Conservation (phyloP, 2,888 invertebrate species). For the Rapana venosa region DNA sequence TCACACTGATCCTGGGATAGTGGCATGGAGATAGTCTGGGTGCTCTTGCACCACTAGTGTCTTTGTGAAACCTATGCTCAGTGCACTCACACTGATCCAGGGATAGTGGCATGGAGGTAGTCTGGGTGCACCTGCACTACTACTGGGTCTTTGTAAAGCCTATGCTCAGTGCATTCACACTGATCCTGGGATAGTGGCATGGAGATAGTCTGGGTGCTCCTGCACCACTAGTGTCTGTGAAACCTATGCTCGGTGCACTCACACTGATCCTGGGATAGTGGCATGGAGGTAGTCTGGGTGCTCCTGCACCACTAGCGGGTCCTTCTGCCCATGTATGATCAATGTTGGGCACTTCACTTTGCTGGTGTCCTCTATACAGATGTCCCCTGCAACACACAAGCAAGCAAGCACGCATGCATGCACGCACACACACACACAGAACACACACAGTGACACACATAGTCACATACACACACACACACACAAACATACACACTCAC, state of each 20-base stretch:
- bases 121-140: no score
- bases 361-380: slow-evolving; percentile 84
- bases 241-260: slow-evolving; percentile 46
- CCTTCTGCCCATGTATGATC: slow-evolving; percentile 90
- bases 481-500: no score
- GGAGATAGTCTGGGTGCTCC: no score
- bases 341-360: slow-evolving; percentile 87
- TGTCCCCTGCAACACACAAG: slow-evolving; percentile 82
- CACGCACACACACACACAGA: not conserved
- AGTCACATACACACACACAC: not conserved
- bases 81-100: no score
- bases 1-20: no score
- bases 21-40: not conserved
- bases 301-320: slow-evolving; percentile 86
- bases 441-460: not conserved
- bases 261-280: slow-evolving; percentile 85
- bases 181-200: not conserved
- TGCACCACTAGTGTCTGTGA: no score
- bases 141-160: no score
- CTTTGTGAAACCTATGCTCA: no score
- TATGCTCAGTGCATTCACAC: not conserved
- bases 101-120: not conserved
- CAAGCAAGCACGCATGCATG: not conserved
- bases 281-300: slow-evolving; percentile 87
- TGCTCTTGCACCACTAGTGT: no score